A percentile compares a stretch with the other conserved stretches of the same genome.
Conservation (phyloP, 2,113 vertebrate genomes). For the Glareola pratincola region DNA sequence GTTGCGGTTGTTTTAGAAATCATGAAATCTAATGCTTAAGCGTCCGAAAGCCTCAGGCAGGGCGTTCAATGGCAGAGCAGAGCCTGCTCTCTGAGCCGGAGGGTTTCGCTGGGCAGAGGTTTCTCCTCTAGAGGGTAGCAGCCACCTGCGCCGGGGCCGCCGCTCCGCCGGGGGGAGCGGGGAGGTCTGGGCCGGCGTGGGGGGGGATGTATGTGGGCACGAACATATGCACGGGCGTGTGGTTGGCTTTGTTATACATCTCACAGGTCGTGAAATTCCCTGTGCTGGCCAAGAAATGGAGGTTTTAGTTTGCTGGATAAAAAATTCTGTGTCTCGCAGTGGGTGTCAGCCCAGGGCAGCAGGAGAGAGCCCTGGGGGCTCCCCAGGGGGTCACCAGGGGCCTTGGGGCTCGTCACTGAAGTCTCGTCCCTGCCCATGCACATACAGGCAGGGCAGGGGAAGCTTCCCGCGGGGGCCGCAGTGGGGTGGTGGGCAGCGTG, state of each 20-base stretch:
- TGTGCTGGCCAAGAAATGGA: neutral
- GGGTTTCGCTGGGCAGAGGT: neutral
- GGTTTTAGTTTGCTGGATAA: neutral
- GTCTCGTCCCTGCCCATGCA: accelerated
- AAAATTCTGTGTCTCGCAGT: accelerated
- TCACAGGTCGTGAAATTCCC: neutral
- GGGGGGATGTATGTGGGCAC: accelerated
- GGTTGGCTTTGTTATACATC: too few relatives aligned
- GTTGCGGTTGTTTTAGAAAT: too few relatives aligned
- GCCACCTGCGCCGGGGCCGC: neutral
- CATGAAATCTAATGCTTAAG: neutral
- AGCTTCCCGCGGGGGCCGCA: accelerated
- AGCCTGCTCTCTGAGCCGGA: neutral
- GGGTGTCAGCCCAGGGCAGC: neutral
- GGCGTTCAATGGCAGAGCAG: neutral
- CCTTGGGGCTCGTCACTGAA: accelerated
- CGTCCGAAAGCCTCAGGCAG: too few relatives aligned
- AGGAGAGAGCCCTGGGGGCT: too few relatives aligned
- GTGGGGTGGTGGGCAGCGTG: neutral
- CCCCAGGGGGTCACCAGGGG: neutral
- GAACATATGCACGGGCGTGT: neutral
- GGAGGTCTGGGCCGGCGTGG: too few relatives aligned
- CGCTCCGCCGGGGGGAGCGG: neutral
- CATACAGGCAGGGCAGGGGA: neutral
- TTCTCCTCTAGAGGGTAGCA: neutral